Conservation (phyloP, 2,797 vertebrate species). For the Valencia hispanica region DNA sequence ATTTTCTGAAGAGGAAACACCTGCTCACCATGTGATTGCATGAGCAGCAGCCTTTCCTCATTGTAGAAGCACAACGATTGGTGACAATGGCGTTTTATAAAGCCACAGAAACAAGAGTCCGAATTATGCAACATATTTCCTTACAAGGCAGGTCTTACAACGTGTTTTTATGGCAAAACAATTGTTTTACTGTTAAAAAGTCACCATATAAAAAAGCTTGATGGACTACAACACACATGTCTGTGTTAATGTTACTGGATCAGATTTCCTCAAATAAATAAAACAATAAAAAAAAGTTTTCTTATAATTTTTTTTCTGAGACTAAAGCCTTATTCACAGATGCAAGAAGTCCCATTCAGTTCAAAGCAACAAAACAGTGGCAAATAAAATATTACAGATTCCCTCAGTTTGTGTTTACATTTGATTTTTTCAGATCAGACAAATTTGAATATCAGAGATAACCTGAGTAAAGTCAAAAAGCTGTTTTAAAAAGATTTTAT, state of each 20-base stretch:
- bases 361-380: neutral
- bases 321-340: neutral
- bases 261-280: neutral
- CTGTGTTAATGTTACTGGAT: neutral
- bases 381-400: neutral
- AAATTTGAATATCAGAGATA: neutral
- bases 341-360: neutral
- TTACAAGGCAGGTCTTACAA: neutral
- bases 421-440: neutral
- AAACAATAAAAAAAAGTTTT: neutral
- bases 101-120: neutral
- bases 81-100: neutral
- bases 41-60: neutral
- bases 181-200: neutral
- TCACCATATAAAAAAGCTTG: neutral
- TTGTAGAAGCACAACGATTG: neutral
- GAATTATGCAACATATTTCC: neutral
- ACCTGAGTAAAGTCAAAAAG: neutral
- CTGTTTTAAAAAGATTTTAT: neutral
- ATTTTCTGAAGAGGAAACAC: conserved; percentile 27
- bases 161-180: neutral
- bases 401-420: neutral
- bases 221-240: neutral
- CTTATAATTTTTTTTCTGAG: neutral
- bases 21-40: neutral